Evolutionary conservation across 1,140 invertebrate species (phyloP).

Genomic region (Pseudomyrmex cubaensis): DNA sequence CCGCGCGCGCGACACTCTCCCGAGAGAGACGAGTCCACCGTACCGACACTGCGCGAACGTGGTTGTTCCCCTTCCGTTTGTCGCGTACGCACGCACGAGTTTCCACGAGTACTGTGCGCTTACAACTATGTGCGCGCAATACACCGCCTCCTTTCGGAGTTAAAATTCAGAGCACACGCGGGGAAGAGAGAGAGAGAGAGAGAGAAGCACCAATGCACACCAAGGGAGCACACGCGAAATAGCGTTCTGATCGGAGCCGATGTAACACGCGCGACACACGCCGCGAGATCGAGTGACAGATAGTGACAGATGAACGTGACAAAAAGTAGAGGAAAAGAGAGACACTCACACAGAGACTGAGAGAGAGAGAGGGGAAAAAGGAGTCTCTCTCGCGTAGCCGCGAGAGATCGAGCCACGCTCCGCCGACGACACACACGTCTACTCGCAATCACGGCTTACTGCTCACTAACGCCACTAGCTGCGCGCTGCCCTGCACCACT

Average conservation of each 20-base stretch:
- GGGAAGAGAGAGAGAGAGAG: not conserved
- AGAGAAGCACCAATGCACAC: constrained; percentile 18
- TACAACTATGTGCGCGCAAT: not conserved
- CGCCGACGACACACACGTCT: constrained; percentile 73
- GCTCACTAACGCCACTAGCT: constrained; percentile 73
- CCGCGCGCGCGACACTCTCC: constrained; percentile 32
- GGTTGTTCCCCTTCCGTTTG: constrained; percentile 29
- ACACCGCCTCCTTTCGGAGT: constrained; percentile 10
- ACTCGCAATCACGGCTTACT: constrained; percentile 78
- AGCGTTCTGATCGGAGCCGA: not conserved
- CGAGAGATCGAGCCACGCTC: constrained; percentile 69
- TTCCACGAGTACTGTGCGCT: constrained; percentile 8
- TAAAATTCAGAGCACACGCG: constrained; percentile 16
- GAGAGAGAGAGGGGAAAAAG: constrained; percentile 58
- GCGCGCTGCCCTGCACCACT: constrained; percentile 17
- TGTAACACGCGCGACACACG: constrained; percentile 30
- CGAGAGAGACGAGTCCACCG: constrained; percentile 3
- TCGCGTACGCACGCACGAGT: constrained; percentile 36
- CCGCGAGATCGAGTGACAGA: constrained; percentile 23
- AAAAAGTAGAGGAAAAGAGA: constrained; percentile 37
- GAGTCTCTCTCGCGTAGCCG: constrained; percentile 74
- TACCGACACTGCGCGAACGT: not conserved
- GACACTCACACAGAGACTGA: constrained; percentile 12
- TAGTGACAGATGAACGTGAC: constrained; percentile 13
- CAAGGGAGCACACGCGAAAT: constrained; percentile 5